Evolutionary conservation across 1,140 invertebrate genomes (phyloP), one percentile per base, ranked within the genome.

Genomic region (Spodoptera frugiperda): DNA sequence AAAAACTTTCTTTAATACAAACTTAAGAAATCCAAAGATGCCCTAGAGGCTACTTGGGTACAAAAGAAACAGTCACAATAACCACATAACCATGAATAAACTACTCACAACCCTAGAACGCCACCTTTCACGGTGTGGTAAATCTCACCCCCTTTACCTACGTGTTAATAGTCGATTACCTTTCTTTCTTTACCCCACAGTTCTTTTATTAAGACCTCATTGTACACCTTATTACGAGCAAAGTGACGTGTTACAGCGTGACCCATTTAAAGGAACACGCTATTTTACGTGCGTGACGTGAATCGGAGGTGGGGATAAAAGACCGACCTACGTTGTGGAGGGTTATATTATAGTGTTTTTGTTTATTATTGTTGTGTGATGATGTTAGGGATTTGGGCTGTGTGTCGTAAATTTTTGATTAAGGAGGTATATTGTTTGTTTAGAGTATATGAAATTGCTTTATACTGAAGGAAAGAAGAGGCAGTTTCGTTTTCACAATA

Each of bases 141-240:
- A 39, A 39, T 59, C 59, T 63, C 33, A 44, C 9, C 59, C 39
- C 17, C 46, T 59, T 59, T 15, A 39, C 3, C 30, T 5, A 14
- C 25, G n/a, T 33, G 30, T 59, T 59, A 33, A 59, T 59, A 39
- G 57, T n/a, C 25, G 30, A 59, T 59, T 33, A 59, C 57, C 19
- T 48, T 19, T 17, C 59, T 59, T 33, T 33, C 57, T 21, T 63
- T 19, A n/a, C 59, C 59, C 57, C n/a, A 59, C 14, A n/a, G 9
- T 63, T 63, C 59, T 63, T 63, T 46, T 46, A 46, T 59, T 63
- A 46, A 63, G 59, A 59, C 55, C 53, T 59, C 57, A 46, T 46
- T 44, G 59, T 63, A 63, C 59, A 63, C 59, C n/a, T 44, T 21
- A 65, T 65, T 65, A 46, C 11, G 61, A 17, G 15, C 4, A 14